A percentile compares a stretch with the other conserved stretches of the same genome.
phyloP scores from a whole-genome alignment of 2,797 vertebrate genomes.

The Thunnus albacares region DNA sequence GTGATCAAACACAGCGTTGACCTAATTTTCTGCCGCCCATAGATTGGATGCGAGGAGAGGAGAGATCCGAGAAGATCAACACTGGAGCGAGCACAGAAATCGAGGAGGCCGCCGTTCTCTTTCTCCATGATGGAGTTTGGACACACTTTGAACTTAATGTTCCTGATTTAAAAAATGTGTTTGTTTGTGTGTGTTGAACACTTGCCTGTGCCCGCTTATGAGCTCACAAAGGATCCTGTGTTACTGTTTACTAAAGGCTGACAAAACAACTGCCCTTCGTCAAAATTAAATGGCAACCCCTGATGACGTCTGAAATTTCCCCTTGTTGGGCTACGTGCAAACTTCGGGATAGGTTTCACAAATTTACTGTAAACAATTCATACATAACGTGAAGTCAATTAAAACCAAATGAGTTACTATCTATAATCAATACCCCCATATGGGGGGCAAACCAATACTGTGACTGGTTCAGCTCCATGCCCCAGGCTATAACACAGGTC shows the following conservation, averaged over 20 bases:
- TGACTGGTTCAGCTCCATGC: not conserved
- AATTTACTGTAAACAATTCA: not conserved
- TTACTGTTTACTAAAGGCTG: not conserved
- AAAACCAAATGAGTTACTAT: not conserved
- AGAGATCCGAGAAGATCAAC: constrained; percentile 31
- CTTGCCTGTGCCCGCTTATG: not conserved
- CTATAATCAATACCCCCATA: not conserved
- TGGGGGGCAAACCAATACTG: not conserved
- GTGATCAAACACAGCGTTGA: constrained; percentile 60
- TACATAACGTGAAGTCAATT: not conserved
- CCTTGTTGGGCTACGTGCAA: not conserved
- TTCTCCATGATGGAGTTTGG: not conserved
- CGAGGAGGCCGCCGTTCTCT: not conserved
- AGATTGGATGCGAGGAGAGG: not conserved
- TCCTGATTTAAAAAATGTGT: not conserved
- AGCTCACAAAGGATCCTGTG: constrained; percentile 7
- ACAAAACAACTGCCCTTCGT: not conserved
- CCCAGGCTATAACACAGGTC: not conserved
- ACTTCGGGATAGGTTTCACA: not conserved
- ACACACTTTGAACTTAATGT: not conserved
- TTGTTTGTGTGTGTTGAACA: not conserved
- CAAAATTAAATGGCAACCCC: not conserved
- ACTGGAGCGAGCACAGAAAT: constrained; percentile 8
- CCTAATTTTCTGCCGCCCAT: constrained; percentile 46
- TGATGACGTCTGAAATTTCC: not conserved